Evolutionary conservation across 2,888 invertebrate genomes (phyloP), one percentile per base, ranked within the genome.

Genomic region (Athalia cordata): DNA sequence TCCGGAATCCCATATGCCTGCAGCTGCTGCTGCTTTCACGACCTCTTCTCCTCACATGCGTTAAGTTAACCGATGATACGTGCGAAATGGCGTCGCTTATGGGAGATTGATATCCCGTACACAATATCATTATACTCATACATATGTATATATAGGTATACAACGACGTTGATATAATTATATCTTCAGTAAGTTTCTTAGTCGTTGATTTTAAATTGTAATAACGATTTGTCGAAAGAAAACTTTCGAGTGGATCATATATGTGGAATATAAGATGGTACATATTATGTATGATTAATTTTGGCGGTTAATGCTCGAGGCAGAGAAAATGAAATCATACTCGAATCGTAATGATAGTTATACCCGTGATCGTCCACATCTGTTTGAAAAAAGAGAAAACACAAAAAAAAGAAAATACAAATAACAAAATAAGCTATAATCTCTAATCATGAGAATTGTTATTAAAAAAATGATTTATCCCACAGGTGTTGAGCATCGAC

Each of bases 401-500:
- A 29, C 29, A 8, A 52, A 29, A 66, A n/a, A 1, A 47, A 65
- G 45, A 49, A 65, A 47, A 65, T n/a, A 13, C 13, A 66, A n/a
- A 66, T 2, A 0, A 13, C 3, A 29, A 29, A 29, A 29, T 29
- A 1, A 29, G 29, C 0, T 29, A 29, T 29, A 29, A 29, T 29
- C 29, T 2, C 29, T 29, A 2, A 29, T 29, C 29, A 29, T 29
- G 29, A 2, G 2, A 29, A 29, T 29, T 29, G 29, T 29, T 29
- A 29, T 29, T 29, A 29, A 29, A 29, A 6, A 45, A 15, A 4
- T n/a, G 7, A 6, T 55, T n/a, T 7, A n/a, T 13, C 4, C 77
- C 74, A 50, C 82, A 89, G 89, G 96, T 98, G 82, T 90, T 97
- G 76, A 94, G 95, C 85, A 97, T 98, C 80, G 97, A 97, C 89